These are phyloP conservation scores for Okapia johnstoni DNA, from an alignment of 2,113 vertebrate genomes.

Conservation along the genomic window DNA sequence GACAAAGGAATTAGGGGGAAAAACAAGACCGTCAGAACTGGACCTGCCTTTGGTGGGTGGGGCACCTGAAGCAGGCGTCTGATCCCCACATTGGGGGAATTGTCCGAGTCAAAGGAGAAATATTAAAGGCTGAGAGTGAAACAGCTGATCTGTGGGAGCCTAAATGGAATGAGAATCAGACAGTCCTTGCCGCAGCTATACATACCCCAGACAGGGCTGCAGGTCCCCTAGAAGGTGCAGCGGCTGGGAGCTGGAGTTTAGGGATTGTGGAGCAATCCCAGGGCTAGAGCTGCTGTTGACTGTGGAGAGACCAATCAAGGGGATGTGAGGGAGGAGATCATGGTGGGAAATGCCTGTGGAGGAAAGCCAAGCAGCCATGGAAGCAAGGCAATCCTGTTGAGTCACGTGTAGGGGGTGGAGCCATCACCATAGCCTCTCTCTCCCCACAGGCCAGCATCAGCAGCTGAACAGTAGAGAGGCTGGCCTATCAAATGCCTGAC, in stretches of 20 bases:
- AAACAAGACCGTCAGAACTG: background rate
- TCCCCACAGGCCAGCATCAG: background rate
- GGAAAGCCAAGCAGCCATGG: background rate
- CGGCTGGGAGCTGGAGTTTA: background rate
- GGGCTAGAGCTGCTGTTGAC: background rate
- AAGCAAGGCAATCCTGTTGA: background rate
- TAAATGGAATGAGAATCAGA: background rate
- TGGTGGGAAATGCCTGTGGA: background rate
- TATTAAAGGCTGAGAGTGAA: background rate
- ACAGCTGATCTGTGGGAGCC: background rate
- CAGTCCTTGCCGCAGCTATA: background rate
- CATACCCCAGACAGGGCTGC: background rate
- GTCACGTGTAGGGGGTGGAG: background rate
- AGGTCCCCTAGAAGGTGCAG: background rate
- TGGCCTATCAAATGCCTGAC: background rate
- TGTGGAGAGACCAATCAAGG: background rate
- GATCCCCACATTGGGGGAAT: background rate
- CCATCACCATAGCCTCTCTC: background rate
- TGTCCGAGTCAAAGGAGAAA: background rate
- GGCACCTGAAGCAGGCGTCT: background rate
- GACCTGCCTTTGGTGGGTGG: background rate
- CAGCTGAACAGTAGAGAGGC: background rate
- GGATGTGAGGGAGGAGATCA: background rate
- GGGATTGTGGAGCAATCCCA: background rate
- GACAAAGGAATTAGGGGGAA: background rate